Evolutionary conservation across 2,113 vertebrate genomes (phyloP).

Genomic region (Malurus elegans): DNA sequence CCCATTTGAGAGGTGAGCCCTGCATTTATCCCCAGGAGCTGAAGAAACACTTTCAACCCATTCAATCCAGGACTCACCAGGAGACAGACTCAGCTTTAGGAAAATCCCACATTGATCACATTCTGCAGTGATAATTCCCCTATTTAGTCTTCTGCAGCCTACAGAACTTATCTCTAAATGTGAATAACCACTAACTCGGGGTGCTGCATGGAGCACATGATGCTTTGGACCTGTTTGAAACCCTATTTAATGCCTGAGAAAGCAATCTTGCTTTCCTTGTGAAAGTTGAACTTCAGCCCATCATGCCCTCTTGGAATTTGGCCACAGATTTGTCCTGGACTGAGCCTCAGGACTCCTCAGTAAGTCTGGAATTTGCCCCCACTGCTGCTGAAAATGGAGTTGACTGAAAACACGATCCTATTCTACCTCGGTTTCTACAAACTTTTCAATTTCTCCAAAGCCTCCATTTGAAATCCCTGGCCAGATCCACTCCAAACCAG

Average conservation of each 20-base stretch:
- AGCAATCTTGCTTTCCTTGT: background rate
- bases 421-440: background rate
- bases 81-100: rapidly evolving
- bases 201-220: background rate
- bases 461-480: background rate
- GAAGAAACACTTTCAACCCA: background rate
- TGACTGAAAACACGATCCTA: background rate
- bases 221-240: background rate
- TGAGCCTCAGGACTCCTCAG: background rate
- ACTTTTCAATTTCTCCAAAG: background rate
- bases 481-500: background rate
- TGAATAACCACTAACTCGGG: background rate
- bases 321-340: background rate
- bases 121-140: background rate
- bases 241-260: background rate
- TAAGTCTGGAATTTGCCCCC: background rate
- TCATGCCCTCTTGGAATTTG: background rate
- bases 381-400: background rate
- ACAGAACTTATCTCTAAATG: background rate
- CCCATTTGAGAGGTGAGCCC: background rate
- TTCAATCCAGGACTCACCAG: background rate
- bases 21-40: background rate
- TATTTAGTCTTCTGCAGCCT: background rate
- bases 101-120: background rate
- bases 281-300: background rate